Evolutionary conservation across 2,113 vertebrate species (phyloP).

Genomic region (Parus major): DNA sequence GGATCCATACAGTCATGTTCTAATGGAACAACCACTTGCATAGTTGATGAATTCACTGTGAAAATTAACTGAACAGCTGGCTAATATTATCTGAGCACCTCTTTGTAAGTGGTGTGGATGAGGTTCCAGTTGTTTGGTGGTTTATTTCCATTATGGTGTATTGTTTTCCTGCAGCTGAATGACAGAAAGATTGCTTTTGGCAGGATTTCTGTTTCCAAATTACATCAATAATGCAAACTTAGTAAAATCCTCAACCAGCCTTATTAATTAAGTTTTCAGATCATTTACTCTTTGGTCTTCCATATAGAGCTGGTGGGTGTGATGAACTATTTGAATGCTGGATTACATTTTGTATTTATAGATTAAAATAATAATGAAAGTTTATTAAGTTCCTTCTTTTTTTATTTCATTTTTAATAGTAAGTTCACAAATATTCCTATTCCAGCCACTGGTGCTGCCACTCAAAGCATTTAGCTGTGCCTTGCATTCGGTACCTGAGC

Average conservation of each 20-base stretch:
- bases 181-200: neutral
- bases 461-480: neutral
- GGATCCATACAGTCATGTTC: neutral
- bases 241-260: neutral
- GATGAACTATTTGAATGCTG: neutral
- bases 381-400: neutral
- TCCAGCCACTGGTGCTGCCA: neutral
- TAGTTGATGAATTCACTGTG: neutral
- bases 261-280: neutral
- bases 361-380: constrained; percentile 14
- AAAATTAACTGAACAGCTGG: neutral
- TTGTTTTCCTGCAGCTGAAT: neutral
- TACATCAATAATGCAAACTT: constrained; percentile 25
- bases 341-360: constrained; percentile 36
- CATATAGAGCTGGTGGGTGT: neutral
- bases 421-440: neutral
- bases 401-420: neutral
- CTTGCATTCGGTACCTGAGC: neutral
- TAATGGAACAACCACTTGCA: neutral
- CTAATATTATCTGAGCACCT: neutral
- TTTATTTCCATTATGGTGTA: neutral
- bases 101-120: neutral
- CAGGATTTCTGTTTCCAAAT: constrained; percentile 3
- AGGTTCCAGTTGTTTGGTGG: neutral
- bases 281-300: constrained; percentile 7